phyloP scores from a whole-genome alignment of 2,888 invertebrate species.

The Chrysodeixis includens region DNA sequence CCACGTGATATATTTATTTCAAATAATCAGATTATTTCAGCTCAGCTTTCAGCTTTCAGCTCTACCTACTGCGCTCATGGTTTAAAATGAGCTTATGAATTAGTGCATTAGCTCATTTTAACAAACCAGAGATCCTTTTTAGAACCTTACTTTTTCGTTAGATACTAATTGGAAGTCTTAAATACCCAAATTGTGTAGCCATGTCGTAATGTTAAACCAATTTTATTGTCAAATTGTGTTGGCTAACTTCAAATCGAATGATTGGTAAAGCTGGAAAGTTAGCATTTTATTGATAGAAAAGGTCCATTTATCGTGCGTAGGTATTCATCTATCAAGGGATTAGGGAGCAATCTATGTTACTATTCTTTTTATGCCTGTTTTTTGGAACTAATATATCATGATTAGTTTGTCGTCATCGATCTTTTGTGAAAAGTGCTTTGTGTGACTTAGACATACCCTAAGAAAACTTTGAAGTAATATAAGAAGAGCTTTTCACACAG shows the following conservation, averaged over 20 bases:
- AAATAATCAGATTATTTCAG: no score
- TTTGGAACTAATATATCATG: constrained; percentile 10
- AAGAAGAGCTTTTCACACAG: not conserved
- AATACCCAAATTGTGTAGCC: no score
- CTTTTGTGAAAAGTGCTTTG: not conserved
- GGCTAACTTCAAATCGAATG: constrained; percentile 26
- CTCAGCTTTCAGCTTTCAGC: no score
- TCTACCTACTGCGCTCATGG: no score
- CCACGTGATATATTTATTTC: no score
- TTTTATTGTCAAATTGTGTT: constrained; percentile 25
- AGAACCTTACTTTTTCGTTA: no score
- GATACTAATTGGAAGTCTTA: no score
- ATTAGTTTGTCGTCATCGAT: not conserved
- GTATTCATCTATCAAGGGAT: constrained; percentile 15
- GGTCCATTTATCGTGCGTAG: constrained; percentile 14
- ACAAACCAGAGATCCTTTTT: no score
- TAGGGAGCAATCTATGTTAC: not conserved
- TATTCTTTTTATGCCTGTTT: constrained; percentile 7
- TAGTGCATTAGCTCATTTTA: no score
- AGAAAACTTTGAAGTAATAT: not conserved
- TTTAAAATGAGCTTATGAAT: no score
- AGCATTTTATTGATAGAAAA: constrained; percentile 6
- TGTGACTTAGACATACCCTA: not conserved
- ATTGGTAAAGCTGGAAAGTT: constrained; percentile 14
- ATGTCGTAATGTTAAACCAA: not conserved